A percentile compares a stretch with the other conserved stretches of the same genome.
These are phyloP conservation scores for Scaptomyza caliginosa DNA, from an alignment of 2,888 invertebrate species.

Conservation along the genomic window DNA sequence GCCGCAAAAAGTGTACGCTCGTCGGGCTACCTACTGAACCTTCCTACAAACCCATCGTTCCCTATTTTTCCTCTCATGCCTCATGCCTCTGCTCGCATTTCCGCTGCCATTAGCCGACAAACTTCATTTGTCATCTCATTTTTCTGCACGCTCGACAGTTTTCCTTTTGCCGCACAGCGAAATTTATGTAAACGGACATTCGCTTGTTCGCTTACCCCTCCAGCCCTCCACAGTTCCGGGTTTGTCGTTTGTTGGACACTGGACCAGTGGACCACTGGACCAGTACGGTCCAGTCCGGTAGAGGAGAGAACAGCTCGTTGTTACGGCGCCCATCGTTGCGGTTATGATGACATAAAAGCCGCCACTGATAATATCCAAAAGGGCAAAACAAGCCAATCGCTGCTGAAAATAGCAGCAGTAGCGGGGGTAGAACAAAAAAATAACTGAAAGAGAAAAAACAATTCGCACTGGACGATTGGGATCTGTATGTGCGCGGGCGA, in stretches of 20 bases:
- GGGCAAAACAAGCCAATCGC: constrained; percentile 61
- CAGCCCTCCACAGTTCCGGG: no score
- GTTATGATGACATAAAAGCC: constrained; percentile 76
- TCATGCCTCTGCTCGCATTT: constrained; percentile 62
- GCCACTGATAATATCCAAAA: constrained; percentile 68
- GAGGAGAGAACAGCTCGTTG: constrained; percentile 26
- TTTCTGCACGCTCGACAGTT: constrained; percentile 78
- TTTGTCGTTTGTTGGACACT: constrained; percentile 23
- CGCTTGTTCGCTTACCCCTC: constrained; percentile 50
- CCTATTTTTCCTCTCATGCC: neutral
- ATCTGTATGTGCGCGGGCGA: constrained; percentile 46
- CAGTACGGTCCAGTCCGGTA: constrained; percentile 12
- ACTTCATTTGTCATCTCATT: constrained; percentile 79
- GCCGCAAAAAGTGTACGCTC: constrained; percentile 73
- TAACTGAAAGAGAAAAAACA: constrained; percentile 46
- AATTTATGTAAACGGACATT: constrained; percentile 79
- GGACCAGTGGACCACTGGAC: constrained; percentile 18
- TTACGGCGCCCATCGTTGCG: constrained; percentile 51
- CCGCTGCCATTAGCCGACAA: constrained; percentile 78
- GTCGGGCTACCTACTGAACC: constrained; percentile 59
- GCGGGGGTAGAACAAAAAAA: constrained; percentile 2
- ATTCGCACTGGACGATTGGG: constrained; percentile 63
- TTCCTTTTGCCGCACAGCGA: constrained; percentile 63
- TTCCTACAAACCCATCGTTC: neutral
- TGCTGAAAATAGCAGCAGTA: constrained; percentile 28